Evolutionary conservation across 2,797 vertebrate species (phyloP).

Genomic region (Falco peregrinus): DNA sequence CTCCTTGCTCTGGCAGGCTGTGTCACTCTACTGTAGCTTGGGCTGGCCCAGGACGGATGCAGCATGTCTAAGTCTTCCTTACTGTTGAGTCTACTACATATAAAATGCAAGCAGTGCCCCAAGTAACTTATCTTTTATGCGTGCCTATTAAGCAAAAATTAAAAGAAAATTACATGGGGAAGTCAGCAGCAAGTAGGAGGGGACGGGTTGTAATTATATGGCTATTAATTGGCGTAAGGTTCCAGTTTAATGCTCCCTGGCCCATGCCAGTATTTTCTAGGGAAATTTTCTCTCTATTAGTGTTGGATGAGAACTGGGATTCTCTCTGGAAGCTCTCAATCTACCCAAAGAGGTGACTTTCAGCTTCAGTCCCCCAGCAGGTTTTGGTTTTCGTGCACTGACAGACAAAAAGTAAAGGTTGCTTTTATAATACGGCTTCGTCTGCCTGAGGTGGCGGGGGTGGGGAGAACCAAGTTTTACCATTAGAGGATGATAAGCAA

Average conservation of each 20-base stretch:
- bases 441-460: neutral
- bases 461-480: neutral
- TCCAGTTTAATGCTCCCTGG: conserved; percentile 18
- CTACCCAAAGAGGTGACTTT: conserved; percentile 27
- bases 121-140: neutral
- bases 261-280: neutral
- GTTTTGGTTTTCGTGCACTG: neutral
- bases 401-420: neutral
- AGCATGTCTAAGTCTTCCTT: neutral
- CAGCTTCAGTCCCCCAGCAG: neutral
- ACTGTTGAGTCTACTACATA: neutral
- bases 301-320: conserved; percentile 3
- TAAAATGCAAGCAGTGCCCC: neutral
- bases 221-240: neutral
- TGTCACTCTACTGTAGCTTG: neutral
- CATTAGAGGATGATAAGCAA: neutral
- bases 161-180: conserved; percentile 19
- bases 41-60: neutral
- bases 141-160: conserved; percentile 46
- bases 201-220: neutral
- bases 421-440: neutral
- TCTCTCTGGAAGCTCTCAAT: neutral
- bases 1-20: neutral
- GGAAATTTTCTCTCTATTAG: conserved; percentile 33
- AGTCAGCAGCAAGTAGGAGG: conserved; percentile 30